Base-by-base conservation (phyloP, 1,140 invertebrate genomes). In the Agrilus planipennis region DNA sequence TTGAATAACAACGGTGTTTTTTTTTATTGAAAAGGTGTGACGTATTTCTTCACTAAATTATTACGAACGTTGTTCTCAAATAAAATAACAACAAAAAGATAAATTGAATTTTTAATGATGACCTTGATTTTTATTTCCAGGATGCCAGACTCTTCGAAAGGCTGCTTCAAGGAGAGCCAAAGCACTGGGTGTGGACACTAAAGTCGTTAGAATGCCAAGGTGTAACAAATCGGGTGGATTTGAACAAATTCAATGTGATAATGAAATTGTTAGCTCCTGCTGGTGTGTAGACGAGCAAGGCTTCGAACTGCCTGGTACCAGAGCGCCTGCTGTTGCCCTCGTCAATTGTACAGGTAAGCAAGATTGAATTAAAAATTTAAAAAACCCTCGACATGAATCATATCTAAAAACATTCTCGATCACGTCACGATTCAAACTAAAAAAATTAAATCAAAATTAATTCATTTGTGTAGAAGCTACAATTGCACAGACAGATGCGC, bases 231-330 rank as follows among this genome's bases (percentile, higher is more conserved):
- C 73, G 12, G 84, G 84, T 3, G 76, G 78, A 42, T 89, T 87
- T 50, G 80, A 84, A 54, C 65, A 68, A 17, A 67, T 89, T 11
- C 85, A 89, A 57, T 88, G 84, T 52, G 70, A 75, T 21, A 73
- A 75, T 22, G 70, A 72, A 21, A 71, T 72, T 20, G 66, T 75
- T 31, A 73, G 68, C 44, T 66, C 66, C n/a, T 88, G 84, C 53
- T 89, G 81, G 80, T 89, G 85, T 54, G 81, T 88, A 4, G 81
- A 89, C 54, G 67, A 76, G 41, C 70, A 77, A 34, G 85, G 86
- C 1, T 77, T 76, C 48, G 85, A 89, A 64, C 46, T 84, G 16
- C 69, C 81, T 0, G 84, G 84, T 22, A 89, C 84, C 0, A 65
- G 81, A 22, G 80, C 76, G 1, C 62, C 72, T 2, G 71, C 69